Evolutionary conservation across 2,113 vertebrate genomes (phyloP).

Genomic region (Rhinopomastus cyanomelas): DNA sequence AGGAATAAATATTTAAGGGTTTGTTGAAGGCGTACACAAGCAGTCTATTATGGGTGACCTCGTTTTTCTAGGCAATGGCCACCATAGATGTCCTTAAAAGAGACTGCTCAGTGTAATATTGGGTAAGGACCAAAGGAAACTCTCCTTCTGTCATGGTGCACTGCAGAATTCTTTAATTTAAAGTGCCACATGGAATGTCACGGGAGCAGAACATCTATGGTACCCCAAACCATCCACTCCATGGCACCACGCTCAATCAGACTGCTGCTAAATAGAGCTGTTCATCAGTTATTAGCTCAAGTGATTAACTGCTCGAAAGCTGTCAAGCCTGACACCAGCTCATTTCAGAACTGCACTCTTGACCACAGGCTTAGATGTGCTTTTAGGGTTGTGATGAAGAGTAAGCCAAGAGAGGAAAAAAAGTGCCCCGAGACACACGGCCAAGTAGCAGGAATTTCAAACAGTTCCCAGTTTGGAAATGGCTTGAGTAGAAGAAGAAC

Average conservation of each 20-base stretch:
- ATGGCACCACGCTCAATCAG: slow-evolving; percentile 4
- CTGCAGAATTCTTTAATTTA: neutral
- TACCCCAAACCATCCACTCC: neutral
- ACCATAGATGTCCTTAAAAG: neutral
- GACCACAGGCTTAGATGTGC: neutral
- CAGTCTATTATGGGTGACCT: neutral
- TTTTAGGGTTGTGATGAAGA: neutral
- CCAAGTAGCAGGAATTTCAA: neutral
- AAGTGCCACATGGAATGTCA: neutral
- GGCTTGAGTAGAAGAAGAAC: neutral
- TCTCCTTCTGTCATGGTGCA: neutral
- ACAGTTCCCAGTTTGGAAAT: neutral
- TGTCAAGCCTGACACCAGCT: neutral
- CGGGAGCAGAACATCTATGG: neutral
- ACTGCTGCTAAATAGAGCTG: neutral
- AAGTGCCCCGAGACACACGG: neutral
- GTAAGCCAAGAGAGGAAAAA: neutral
- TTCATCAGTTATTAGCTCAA: neutral
- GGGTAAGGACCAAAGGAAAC: slow-evolving; percentile 10
- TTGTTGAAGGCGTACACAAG: slow-evolving; percentile 7
- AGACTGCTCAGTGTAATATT: neutral
- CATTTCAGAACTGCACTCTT: neutral
- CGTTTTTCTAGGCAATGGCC: slow-evolving; percentile 3
- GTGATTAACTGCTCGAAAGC: neutral
- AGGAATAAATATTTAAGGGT: slow-evolving; percentile 41